Evolutionary conservation across 2,888 invertebrate genomes (phyloP).

Genomic region (Platycnemis pennipes): DNA sequence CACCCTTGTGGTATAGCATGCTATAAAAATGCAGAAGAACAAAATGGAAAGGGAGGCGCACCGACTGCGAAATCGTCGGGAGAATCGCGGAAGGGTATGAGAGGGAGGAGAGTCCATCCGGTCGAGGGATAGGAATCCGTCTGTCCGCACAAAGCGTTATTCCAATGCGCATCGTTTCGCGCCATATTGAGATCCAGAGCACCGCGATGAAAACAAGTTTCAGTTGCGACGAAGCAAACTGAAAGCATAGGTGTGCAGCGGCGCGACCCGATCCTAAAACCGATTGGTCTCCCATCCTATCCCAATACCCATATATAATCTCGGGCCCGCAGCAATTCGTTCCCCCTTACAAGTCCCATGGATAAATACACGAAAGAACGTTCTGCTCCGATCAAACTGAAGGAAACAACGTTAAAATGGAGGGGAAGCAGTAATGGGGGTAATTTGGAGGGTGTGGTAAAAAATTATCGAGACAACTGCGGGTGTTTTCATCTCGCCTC

Average conservation of each 20-base stretch:
- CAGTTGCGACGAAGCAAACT: conserved; percentile 23
- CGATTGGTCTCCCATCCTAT: background rate
- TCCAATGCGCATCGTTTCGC: conserved; percentile 45
- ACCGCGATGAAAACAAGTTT: conserved; percentile 38
- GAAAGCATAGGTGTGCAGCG: background rate
- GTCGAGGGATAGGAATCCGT: background rate
- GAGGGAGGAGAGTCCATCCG: background rate
- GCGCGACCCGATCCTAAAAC: background rate
- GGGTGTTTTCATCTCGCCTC: background rate
- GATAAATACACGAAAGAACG: background rate
- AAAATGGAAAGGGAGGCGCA: no score
- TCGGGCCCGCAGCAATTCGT: background rate
- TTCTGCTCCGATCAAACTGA: background rate
- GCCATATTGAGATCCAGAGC: conserved; percentile 22
- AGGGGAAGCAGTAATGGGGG: background rate
- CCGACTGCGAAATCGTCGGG: background rate
- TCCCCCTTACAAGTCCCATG: background rate
- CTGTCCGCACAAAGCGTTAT: background rate
- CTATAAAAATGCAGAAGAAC: no score
- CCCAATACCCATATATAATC: background rate
- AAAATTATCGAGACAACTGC: background rate
- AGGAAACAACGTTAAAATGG: background rate
- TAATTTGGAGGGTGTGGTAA: background rate
- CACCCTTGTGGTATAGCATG: no score
- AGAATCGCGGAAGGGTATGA: background rate